Evolutionary conservation across 2,797 vertebrate genomes (phyloP).

Genomic region (Avahi laniger): DNA sequence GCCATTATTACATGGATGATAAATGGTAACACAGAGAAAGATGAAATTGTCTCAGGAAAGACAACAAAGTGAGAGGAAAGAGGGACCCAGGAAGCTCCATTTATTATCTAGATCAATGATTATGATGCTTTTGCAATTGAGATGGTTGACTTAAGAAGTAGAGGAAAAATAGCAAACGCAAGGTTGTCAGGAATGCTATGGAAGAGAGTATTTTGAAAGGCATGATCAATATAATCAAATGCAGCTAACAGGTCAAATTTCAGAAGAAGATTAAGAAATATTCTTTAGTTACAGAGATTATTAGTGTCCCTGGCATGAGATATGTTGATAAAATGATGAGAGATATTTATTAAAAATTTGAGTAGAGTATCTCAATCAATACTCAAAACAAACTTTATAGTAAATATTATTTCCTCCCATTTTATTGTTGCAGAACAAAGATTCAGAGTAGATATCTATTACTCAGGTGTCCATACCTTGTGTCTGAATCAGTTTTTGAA

Average conservation of each 20-base stretch:
- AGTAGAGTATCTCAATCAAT: neutral
- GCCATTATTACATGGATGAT: neutral
- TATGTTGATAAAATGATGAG: neutral
- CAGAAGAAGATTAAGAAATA: neutral
- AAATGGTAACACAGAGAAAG: neutral
- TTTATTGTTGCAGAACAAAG: neutral
- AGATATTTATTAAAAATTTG: neutral
- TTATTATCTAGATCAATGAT: neutral
- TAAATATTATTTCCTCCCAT: neutral
- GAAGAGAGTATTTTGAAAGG: neutral
- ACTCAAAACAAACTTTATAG: neutral
- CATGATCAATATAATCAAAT: neutral
- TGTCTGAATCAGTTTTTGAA: neutral
- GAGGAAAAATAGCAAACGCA: neutral
- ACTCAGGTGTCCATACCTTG: neutral
- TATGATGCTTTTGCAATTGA: neutral
- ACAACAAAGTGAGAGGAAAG: neutral
- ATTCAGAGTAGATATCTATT: neutral
- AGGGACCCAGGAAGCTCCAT: neutral
- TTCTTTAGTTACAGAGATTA: neutral
- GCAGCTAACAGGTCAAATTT: neutral
- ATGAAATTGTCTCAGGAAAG: neutral
- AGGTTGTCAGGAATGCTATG: neutral
- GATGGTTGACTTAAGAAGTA: neutral
- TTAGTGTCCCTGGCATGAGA: neutral